Evolutionary conservation across 1,140 invertebrate species (phyloP), one percentile per base, ranked within the genome.

Genomic region (Dendroctonus valens): DNA sequence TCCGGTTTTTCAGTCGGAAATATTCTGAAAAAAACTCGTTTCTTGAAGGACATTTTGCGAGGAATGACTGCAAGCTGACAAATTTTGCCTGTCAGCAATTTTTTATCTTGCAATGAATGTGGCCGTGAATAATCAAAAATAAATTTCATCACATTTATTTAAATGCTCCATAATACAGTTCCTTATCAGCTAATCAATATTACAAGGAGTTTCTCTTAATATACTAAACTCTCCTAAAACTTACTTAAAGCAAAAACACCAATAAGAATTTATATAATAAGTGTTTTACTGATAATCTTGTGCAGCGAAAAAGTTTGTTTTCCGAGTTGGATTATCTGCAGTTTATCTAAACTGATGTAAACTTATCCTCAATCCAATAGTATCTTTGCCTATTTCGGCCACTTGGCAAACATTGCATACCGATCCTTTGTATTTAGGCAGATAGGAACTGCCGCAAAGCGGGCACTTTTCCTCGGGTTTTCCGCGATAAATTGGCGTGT

Each of bases 391-490:
- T 63, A 99, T 89, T 79, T 96, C 88, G 2, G 96, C 89, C 26
- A 97, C 92, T 72, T 87, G 86, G 72, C 94, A 97, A 26, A 95
- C 83, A 9, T 87, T 87, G 77, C 97, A 99, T 0, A 97, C 78
- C 51, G 83, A 83, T 2, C 94, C 94, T 79, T 93, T 94, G 74
- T 87, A 95, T 75, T 94, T 85, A 0, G 96, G 93, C 52, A 91
- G 81, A 79, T 93, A 99, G 53, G 87, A 89, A 4, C 95, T 91
- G n/a, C 85, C 86, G 79, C 96, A 99, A 7, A 99, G 86, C 0
- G 95, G 89, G 78, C 97, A 99, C 72, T 94, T 97, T 5, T 93
- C 88, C 77, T 97, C 93, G 0, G 94, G 91, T 75, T 97, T 98
- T 65, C 98, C 98, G 74, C 90, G 84, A 71, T 99, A 99, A 59